Evolutionary conservation across 2,113 vertebrate genomes (phyloP).

Genomic region (Solea senegalensis): DNA sequence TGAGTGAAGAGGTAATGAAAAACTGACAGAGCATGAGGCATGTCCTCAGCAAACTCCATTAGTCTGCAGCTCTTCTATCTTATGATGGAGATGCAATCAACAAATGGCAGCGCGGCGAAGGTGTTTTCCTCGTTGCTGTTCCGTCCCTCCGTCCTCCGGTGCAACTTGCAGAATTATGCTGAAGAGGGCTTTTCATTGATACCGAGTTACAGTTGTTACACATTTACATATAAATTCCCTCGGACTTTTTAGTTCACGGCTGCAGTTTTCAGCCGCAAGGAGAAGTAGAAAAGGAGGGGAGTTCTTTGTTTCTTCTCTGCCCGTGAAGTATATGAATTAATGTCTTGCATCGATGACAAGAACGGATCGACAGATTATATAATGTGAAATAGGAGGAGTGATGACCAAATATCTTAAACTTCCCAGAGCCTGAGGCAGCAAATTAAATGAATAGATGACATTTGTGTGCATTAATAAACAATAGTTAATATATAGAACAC

Average conservation of each 20-base stretch:
- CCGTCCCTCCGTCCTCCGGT: conserved; percentile 1
- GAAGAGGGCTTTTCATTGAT: conserved; percentile 18
- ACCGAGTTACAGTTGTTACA: conserved; percentile 10
- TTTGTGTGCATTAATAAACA: too few species aligned
- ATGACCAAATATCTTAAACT: too few species aligned
- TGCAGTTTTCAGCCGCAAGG: conserved; percentile 17
- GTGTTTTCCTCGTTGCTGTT: background rate
- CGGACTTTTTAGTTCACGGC: conserved; percentile 9
- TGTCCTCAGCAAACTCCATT: conserved; percentile 53
- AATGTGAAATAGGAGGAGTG: too few species aligned
- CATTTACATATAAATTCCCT: conserved; percentile 3
- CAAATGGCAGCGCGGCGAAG: conserved; percentile 45
- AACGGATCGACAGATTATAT: too few species aligned
- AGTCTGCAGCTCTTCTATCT: conserved; percentile 60
- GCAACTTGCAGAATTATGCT: conserved; percentile 22
- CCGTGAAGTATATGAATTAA: too few species aligned
- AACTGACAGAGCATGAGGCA: conserved; percentile 54
- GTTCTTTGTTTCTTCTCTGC: too few species aligned
- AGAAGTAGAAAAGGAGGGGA: background rate
- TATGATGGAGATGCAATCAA: conserved; percentile 64
- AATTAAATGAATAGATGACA: too few species aligned
- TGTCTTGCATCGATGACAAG: too few species aligned
- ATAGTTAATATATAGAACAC: too few species aligned
- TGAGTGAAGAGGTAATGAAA: conserved; percentile 59
- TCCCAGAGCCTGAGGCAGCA: too few species aligned